Evolutionary conservation across 2,888 invertebrate genomes (phyloP).

Genomic region (Tethea ocularis): DNA sequence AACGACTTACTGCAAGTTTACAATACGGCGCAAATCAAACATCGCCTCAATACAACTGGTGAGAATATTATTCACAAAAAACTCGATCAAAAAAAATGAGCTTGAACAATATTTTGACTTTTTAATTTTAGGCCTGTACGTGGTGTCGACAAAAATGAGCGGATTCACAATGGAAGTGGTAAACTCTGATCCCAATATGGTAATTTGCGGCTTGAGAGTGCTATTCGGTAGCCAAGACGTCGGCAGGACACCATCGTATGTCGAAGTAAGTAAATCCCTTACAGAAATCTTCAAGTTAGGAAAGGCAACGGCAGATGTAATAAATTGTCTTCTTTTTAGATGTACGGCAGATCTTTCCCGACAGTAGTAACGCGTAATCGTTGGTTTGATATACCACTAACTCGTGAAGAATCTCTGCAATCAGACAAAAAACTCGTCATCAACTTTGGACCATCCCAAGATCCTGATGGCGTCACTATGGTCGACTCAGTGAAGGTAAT

Average conservation of each 20-base stretch:
- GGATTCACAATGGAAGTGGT: conserved; percentile 95
- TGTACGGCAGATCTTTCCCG: conserved; percentile 89
- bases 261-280: conserved; percentile 81
- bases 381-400: conserved; percentile 98
- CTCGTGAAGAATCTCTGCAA: conserved; percentile 95
- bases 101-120: background rate
- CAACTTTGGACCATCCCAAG: conserved; percentile 92
- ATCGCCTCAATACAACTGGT: conserved; percentile 90
- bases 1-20: conserved; percentile 97
- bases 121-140: conserved; percentile 89
- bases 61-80: conserved; percentile 12
- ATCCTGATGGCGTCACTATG: conserved; percentile 94
- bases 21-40: conserved; percentile 96
- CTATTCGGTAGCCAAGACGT: conserved; percentile 93
- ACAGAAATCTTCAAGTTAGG: background rate
- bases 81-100: too few relatives aligned
- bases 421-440: conserved; percentile 95
- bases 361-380: conserved; percentile 90
- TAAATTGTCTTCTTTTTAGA: conserved; percentile 48
- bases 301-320: too few relatives aligned
- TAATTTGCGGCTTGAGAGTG: conserved; percentile 95
- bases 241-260: conserved; percentile 89
- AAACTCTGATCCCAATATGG: conserved; percentile 94
- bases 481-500: conserved; percentile 95
- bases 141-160: conserved; percentile 94